These are phyloP conservation scores for Lathronympha strigana DNA, from an alignment of 2,888 invertebrate species.

Conservation along the genomic window DNA sequence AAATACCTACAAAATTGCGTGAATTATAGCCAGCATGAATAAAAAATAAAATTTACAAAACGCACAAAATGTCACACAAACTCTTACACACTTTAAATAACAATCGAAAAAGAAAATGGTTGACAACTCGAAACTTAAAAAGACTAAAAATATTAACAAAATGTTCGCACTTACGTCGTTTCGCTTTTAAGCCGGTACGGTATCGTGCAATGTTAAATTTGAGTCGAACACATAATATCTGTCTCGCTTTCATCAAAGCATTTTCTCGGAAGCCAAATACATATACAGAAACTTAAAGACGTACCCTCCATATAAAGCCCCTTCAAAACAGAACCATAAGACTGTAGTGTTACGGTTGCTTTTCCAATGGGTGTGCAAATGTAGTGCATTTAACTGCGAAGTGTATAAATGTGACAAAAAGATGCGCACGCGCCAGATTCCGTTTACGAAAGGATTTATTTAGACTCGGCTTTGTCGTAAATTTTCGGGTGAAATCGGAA, in stretches of 20 bases:
- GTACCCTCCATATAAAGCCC: neutral
- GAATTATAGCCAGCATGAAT: conserved; percentile 12
- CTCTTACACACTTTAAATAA: conserved; percentile 24
- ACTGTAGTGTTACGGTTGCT: neutral
- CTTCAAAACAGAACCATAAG: neutral
- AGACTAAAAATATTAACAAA: neutral
- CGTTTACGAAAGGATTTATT: conserved; percentile 38
- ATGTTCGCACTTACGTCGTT: neutral
- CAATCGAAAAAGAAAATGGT: conserved; percentile 26
- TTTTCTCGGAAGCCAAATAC: conserved; percentile 44
- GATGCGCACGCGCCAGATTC: conserved; percentile 34
- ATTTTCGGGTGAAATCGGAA: conserved; percentile 29
- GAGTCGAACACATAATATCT: conserved; percentile 48
- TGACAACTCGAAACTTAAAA: conserved; percentile 1
- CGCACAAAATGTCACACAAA: neutral
- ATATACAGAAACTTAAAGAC: neutral
- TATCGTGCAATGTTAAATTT: conserved; percentile 46
- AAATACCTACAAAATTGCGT: conserved; percentile 2
- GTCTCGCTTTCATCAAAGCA: conserved; percentile 48
- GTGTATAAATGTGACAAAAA: conserved; percentile 27
- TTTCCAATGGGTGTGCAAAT: neutral
- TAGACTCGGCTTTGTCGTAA: conserved; percentile 33
- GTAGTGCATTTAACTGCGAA: neutral
- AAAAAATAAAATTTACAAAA: conserved; percentile 14
- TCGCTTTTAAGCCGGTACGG: neutral